phyloP scores from a whole-genome alignment of 1,140 invertebrate genomes.

The Potamilus streckersoni region DNA sequence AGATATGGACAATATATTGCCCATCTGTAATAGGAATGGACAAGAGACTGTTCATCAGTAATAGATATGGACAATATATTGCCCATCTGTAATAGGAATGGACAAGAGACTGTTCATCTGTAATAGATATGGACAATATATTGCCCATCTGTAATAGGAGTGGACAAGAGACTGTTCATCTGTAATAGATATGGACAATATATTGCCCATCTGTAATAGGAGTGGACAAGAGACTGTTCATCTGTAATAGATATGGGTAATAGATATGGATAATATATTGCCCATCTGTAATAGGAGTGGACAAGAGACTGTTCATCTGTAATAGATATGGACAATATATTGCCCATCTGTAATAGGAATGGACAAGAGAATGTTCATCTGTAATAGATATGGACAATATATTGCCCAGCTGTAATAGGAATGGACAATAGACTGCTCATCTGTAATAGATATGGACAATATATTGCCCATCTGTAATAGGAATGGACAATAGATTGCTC shows the following conservation, averaged over 20 bases:
- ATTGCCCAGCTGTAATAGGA: neutral
- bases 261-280: neutral
- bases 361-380: neutral
- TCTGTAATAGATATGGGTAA: neutral
- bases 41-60: neutral
- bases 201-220: neutral
- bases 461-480: neutral
- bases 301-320: neutral
- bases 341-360: neutral
- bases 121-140: neutral
- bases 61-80: neutral
- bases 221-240: neutral
- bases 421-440: no score
- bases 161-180: no score
- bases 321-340: neutral
- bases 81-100: neutral
- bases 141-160: neutral
- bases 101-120: neutral
- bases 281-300: neutral
- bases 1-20: neutral
- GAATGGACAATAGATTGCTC: neutral
- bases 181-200: neutral
- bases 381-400: neutral
- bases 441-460: neutral
- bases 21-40: neutral